A percentile compares a stretch with the other conserved stretches of the same genome.
Conservation (phyloP, 2,888 invertebrate genomes). For the Phania funesta region DNA sequence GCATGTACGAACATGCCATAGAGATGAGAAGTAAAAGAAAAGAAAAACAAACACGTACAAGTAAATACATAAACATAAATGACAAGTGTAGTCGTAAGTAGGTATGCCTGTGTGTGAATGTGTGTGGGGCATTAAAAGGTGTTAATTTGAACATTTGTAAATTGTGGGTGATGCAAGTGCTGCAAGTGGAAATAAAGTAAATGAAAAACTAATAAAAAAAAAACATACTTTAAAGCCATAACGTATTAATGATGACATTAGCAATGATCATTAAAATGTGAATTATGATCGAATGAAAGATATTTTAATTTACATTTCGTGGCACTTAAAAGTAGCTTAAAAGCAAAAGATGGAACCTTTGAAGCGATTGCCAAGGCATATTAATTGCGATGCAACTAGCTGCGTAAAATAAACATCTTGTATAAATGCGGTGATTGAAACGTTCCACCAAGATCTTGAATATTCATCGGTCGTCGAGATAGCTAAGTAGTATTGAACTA, state of each 20-base stretch:
- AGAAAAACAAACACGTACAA: not conserved
- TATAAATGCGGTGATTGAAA: too few species aligned
- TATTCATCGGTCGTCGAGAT: too few species aligned
- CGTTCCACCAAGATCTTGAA: too few species aligned
- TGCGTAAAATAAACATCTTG: too few species aligned
- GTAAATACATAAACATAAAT: not conserved
- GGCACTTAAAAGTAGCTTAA: too few species aligned
- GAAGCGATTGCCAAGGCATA: too few species aligned
- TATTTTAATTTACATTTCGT: not conserved
- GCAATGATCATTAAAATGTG: not conserved
- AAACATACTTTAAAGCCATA: not conserved
- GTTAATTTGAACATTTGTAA: slow-evolving; percentile 38
- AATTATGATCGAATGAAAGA: not conserved
- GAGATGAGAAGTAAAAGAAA: not conserved
- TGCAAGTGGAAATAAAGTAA: slow-evolving; percentile 12
- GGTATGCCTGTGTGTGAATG: not conserved
- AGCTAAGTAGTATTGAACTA: too few species aligned
- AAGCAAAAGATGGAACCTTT: too few species aligned
- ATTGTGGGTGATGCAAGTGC: slow-evolving; percentile 40
- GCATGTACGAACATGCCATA: not conserved
- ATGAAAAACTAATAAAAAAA: not conserved
- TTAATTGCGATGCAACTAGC: too few species aligned
- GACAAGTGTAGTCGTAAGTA: slow-evolving; percentile 4
- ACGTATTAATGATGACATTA: not conserved
- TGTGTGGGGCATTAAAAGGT: slow-evolving; percentile 28